phyloP scores from a whole-genome alignment of 2,888 invertebrate genomes.

The Andrena trimmerana region DNA sequence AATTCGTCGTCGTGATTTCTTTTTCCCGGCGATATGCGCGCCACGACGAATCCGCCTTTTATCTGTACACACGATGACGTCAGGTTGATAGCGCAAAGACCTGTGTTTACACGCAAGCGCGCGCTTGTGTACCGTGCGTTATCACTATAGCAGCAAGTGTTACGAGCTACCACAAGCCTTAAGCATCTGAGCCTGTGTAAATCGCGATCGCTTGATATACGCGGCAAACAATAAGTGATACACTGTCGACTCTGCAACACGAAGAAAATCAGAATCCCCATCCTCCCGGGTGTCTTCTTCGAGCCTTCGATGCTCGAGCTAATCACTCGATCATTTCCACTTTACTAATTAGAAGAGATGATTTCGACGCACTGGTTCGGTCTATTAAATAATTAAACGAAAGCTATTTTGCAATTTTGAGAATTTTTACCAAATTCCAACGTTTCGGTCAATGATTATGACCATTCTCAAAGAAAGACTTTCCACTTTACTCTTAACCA shows the following conservation, averaged over 20 bases:
- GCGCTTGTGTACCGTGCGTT: slow-evolving; percentile 52
- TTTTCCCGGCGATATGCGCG: slow-evolving; percentile 9
- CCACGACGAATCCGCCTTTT: slow-evolving; percentile 35
- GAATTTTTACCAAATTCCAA: too few species aligned
- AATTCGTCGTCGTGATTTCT: slow-evolving; percentile 27
- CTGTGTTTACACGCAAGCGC: slow-evolving; percentile 60
- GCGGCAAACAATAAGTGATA: slow-evolving; percentile 44
- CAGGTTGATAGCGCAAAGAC: slow-evolving; percentile 64
- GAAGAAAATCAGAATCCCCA: neutral
- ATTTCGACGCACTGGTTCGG: too few species aligned
- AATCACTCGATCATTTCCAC: neutral
- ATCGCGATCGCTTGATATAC: slow-evolving; percentile 48
- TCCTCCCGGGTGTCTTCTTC: neutral
- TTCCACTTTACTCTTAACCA: neutral
- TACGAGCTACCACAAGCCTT: slow-evolving; percentile 61
- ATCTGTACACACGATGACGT: slow-evolving; percentile 64
- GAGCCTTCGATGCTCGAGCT: neutral
- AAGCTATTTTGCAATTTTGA: too few species aligned
- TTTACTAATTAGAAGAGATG: too few species aligned
- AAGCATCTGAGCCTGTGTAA: slow-evolving; percentile 50
- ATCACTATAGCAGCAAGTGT: slow-evolving; percentile 66
- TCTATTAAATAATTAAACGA: too few species aligned
- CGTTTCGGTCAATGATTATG: too few species aligned
- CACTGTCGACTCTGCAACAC: slow-evolving; percentile 8
- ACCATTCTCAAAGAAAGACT: too few species aligned